Percentiles rank a stretch among this genome's conserved stretches.
These are phyloP conservation scores for Oreocharis arfaki DNA, from an alignment of 2,113 vertebrate species.

Conservation along the genomic window DNA sequence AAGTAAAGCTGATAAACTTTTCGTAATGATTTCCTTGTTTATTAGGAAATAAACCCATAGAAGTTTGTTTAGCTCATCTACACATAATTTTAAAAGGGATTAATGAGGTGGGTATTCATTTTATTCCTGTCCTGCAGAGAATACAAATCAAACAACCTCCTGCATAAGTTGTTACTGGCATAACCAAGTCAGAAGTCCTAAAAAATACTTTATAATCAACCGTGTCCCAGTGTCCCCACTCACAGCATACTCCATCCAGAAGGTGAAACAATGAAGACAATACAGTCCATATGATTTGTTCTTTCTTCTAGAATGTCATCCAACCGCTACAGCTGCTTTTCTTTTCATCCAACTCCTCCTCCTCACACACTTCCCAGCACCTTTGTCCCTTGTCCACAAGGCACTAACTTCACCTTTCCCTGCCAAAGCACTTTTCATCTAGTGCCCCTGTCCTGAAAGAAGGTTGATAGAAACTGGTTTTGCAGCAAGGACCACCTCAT, in stretches of 20 bases:
- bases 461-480: background rate
- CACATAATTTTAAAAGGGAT: background rate
- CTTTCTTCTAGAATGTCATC: background rate
- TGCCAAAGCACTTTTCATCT: background rate
- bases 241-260: background rate
- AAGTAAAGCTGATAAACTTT: constrained; percentile 47
- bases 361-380: background rate
- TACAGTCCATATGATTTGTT: background rate
- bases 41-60: constrained; percentile 29
- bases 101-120: background rate
- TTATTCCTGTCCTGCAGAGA: background rate
- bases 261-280: background rate
- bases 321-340: background rate
- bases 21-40: constrained; percentile 16
- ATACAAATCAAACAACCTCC: background rate
- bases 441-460: background rate
- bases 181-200: background rate
- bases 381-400: background rate
- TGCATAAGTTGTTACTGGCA: background rate
- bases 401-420: background rate
- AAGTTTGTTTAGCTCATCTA: constrained; percentile 9
- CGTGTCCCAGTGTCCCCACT: background rate
- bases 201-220: background rate
- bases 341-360: background rate
- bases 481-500: background rate